These are phyloP conservation scores for Denticeps clupeoides DNA, from an alignment of 2,797 vertebrate species.

Conservation along the genomic window DNA sequence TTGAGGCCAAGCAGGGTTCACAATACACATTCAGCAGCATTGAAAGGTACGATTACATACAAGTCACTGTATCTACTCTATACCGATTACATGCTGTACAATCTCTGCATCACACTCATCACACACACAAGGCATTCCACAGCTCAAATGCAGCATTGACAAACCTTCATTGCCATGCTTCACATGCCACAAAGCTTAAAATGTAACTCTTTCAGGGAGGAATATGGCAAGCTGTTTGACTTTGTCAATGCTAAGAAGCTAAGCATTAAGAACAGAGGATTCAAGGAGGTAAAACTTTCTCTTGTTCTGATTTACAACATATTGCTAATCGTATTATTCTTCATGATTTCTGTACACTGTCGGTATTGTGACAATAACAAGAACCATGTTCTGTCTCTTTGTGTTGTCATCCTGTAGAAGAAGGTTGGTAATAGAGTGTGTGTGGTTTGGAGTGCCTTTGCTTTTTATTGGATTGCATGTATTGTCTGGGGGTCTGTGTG, in stretches of 20 bases:
- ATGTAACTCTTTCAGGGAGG: conserved; percentile 68
- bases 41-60: conserved; percentile 65
- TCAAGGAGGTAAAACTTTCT: conserved; percentile 56
- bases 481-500: conserved; percentile 10
- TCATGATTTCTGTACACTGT: not conserved
- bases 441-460: conserved; percentile 16
- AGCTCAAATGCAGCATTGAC: too few relatives aligned
- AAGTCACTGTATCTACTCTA: not conserved
- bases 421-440: conserved; percentile 64
- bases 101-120: too few relatives aligned
- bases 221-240: conserved; percentile 94
- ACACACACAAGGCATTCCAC: not conserved
- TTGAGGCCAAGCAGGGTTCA: conserved; percentile 91
- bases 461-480: conserved; percentile 13
- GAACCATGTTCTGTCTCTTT: conserved; percentile 34
- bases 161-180: too few relatives aligned
- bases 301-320: not conserved
- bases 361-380: not conserved
- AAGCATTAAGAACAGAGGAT: conserved; percentile 95
- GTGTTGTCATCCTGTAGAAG: conserved; percentile 46
- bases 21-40: conserved; percentile 98
- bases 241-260: conserved; percentile 95
- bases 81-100: not conserved
- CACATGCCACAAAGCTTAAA: too few relatives aligned
- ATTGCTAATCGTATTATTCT: not conserved